These are phyloP conservation scores for Luperina testacea DNA, from an alignment of 2,888 invertebrate genomes.

Conservation along the genomic window DNA sequence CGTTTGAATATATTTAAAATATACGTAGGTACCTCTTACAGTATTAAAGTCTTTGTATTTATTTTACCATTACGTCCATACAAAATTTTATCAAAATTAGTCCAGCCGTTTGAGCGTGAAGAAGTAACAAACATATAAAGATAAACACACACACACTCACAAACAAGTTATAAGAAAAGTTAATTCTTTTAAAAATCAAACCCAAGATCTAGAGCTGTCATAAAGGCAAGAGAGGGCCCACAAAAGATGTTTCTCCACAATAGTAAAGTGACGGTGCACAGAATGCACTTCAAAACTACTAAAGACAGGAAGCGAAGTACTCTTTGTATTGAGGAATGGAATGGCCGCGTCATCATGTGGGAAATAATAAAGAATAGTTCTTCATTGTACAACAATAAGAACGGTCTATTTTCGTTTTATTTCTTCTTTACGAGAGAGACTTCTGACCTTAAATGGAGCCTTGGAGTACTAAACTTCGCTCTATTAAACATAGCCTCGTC, in stretches of 20 bases:
- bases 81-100: no score
- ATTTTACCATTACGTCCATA: not conserved
- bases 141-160: no score
- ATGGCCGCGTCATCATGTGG: conserved; percentile 54
- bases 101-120: no score
- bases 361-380: conserved; percentile 61
- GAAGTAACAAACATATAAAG: no score
- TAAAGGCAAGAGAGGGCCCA: conserved; percentile 51
- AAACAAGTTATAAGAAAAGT: not conserved
- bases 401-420: conserved; percentile 31
- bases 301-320: conserved; percentile 63
- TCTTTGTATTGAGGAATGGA: conserved; percentile 56
- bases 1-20: conserved; percentile 42
- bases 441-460: conserved; percentile 47
- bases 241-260: conserved; percentile 57
- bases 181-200: conserved; percentile 33
- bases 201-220: conserved; percentile 37
- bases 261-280: conserved; percentile 50
- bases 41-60: not conserved
- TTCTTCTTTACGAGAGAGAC: conserved; percentile 35
- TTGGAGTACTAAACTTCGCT: conserved; percentile 48
- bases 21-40: not conserved
- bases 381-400: conserved; percentile 56
- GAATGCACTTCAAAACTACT: conserved; percentile 66
- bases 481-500: conserved; percentile 57